phyloP scores from a whole-genome alignment of 2,113 vertebrate genomes.

The Ovis aries region DNA sequence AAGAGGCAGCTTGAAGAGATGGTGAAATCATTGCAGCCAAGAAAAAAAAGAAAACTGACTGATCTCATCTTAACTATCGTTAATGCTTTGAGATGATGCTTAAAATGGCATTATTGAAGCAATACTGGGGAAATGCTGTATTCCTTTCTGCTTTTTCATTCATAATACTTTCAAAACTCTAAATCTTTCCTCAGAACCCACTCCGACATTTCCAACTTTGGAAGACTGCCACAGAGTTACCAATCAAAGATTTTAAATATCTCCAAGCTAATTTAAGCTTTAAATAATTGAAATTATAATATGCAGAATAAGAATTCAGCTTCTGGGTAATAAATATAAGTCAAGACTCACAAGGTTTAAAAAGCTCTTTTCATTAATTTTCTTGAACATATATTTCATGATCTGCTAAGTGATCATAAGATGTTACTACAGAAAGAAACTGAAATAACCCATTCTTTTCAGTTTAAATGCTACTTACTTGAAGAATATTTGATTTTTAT shows the following conservation, averaged over 20 bases:
- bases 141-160: constrained; percentile 63
- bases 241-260: background rate
- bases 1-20: constrained; percentile 67
- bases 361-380: constrained; percentile 14
- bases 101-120: constrained; percentile 43
- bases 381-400: background rate
- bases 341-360: constrained; percentile 35
- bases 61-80: constrained; percentile 59
- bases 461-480: background rate
- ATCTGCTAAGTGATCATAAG: background rate
- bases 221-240: background rate
- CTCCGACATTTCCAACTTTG: background rate
- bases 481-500: background rate
- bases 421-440: background rate
- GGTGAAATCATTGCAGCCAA: constrained; percentile 49
- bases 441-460: background rate
- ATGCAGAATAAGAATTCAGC: background rate
- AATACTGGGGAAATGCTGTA: constrained; percentile 65
- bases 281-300: background rate
- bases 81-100: constrained; percentile 61
- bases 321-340: constrained; percentile 8
- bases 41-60: constrained; percentile 8
- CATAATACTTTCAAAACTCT: constrained; percentile 55
- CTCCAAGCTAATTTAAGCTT: background rate
- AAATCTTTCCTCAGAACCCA: background rate